Evolutionary conservation across 2,113 vertebrate genomes (phyloP).

Genomic region (Sclerurus mexicanus): DNA sequence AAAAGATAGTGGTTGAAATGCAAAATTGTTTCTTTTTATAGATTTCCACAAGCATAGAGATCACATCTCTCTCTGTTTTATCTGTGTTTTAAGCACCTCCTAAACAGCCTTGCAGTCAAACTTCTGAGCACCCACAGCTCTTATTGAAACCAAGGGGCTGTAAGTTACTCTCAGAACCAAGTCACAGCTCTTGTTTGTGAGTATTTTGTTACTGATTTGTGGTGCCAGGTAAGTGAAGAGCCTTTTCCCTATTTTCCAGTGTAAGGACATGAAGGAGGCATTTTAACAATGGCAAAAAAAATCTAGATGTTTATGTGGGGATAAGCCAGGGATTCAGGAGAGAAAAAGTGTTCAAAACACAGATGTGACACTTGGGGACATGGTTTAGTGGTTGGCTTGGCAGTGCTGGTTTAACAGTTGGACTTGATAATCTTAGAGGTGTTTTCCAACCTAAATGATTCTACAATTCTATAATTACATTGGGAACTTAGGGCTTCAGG

Average conservation of each 20-base stretch:
- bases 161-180: background rate
- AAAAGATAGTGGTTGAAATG: background rate
- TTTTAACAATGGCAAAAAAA: background rate
- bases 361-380: background rate
- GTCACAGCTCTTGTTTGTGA: background rate
- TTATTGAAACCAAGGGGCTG: background rate
- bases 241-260: background rate
- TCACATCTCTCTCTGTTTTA: background rate
- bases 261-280: background rate
- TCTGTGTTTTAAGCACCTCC: background rate
- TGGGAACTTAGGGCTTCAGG: background rate
- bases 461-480: background rate
- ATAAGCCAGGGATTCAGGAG: background rate
- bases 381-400: background rate
- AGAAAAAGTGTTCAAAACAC: background rate
- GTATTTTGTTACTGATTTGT: background rate
- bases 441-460: background rate
- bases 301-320: background rate
- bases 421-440: background rate
- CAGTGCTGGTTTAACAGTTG: background rate
- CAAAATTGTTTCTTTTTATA: constrained; percentile 21
- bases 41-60: background rate
- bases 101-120: background rate
- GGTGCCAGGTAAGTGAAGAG: background rate
- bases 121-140: background rate